Conservation (phyloP, 2,888 invertebrate species). For the Nyleta sp. region DNA sequence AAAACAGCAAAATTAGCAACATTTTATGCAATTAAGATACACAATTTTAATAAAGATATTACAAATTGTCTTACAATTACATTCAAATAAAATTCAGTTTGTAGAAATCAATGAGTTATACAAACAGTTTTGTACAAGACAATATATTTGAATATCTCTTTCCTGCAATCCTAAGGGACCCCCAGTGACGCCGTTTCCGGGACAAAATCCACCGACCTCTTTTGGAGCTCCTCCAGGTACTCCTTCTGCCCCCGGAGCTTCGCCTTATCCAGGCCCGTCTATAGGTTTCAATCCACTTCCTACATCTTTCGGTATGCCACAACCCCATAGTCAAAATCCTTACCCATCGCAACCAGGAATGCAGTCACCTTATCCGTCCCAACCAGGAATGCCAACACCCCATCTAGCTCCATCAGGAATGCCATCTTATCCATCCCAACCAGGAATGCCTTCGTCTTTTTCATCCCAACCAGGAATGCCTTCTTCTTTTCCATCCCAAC, state of each 20-base stretch:
- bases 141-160: constrained; percentile 45
- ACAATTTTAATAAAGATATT: no score
- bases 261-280: constrained; percentile 68
- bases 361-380: constrained; percentile 49
- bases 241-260: constrained; percentile 76
- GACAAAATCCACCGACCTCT: constrained; percentile 76
- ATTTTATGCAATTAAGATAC: no score
- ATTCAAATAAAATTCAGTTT: no score
- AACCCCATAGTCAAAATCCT: constrained; percentile 70
- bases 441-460: constrained; percentile 71
- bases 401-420: no score
- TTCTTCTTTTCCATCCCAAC: constrained; percentile 64
- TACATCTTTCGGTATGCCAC: constrained; percentile 77
- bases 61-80: no score
- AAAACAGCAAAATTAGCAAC: no score
- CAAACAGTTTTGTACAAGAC: background rate
- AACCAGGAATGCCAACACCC: constrained; percentile 32
- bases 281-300: constrained; percentile 72
- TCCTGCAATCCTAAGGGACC: constrained; percentile 73
- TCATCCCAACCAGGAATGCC: constrained; percentile 62
- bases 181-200: constrained; percentile 75
- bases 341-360: constrained; percentile 64
- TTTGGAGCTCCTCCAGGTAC: constrained; percentile 79
- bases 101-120: constrained; percentile 22
- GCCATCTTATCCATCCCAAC: constrained; percentile 69